Evolutionary conservation across 2,113 vertebrate genomes (phyloP).

Genomic region (Ginglymostoma cirratum): DNA sequence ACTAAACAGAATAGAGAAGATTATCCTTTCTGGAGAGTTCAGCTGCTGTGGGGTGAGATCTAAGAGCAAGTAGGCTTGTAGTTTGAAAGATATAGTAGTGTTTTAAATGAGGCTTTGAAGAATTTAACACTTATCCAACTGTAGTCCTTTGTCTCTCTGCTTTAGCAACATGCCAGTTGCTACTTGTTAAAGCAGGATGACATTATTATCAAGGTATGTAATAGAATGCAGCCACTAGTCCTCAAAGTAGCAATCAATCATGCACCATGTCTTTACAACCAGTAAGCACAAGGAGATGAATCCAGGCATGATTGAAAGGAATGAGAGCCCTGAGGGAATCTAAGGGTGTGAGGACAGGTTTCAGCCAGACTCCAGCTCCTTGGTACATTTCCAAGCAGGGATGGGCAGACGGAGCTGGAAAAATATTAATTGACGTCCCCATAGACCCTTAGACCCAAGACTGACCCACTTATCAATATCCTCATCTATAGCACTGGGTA

Average conservation of each 20-base stretch:
- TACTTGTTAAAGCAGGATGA: background rate
- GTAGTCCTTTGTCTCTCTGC: background rate
- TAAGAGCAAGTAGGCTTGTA: background rate
- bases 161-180: background rate
- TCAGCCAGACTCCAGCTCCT: background rate
- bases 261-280: background rate
- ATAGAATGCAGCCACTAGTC: background rate
- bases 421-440: background rate
- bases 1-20: background rate
- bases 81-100: background rate
- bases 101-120: background rate
- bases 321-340: background rate
- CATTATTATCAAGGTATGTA: background rate
- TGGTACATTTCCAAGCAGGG: background rate
- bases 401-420: background rate
- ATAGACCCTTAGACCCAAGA: background rate
- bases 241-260: background rate
- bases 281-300: background rate
- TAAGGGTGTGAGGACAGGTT: background rate
- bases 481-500: background rate
- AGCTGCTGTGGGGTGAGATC: background rate
- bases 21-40: background rate
- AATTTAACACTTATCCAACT: background rate
- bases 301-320: background rate
- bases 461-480: background rate